phyloP scores from a whole-genome alignment of 2,888 invertebrate genomes.

The Danaus chrysippus region DNA sequence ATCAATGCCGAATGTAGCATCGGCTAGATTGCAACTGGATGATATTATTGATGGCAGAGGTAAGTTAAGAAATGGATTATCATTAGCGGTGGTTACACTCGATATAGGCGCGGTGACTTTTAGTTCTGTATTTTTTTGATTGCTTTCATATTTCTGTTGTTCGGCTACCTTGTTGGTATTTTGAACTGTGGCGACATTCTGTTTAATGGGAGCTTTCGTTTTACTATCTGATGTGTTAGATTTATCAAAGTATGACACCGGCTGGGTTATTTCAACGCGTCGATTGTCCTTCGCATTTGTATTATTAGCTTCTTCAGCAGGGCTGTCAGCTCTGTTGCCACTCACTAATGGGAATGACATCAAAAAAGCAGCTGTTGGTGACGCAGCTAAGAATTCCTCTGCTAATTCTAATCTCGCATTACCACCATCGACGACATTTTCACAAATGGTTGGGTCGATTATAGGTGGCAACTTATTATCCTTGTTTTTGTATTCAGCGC shows the following conservation, averaged over 20 bases:
- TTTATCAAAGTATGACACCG: constrained; percentile 51
- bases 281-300: constrained; percentile 40
- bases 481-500: constrained; percentile 49
- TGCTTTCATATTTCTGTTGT: constrained; percentile 48
- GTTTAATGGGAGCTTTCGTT: constrained; percentile 42
- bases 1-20: constrained; percentile 59
- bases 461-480: constrained; percentile 61
- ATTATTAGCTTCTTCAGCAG: constrained; percentile 59
- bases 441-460: constrained; percentile 64
- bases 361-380: constrained; percentile 87
- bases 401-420: constrained; percentile 79
- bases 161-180: constrained; percentile 45
- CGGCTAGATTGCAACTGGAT: constrained; percentile 53
- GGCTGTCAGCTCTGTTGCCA: constrained; percentile 73
- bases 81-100: constrained; percentile 45
- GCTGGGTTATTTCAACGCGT: constrained; percentile 43
- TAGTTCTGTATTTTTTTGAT: constrained; percentile 43
- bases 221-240: constrained; percentile 38
- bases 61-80: constrained; percentile 67
- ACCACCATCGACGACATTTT: constrained; percentile 69
- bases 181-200: constrained; percentile 34
- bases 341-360: constrained; percentile 87
- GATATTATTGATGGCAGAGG: constrained; percentile 61
- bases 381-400: constrained; percentile 75
- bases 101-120: constrained; percentile 28